Conservation (phyloP, 2,888 invertebrate species). For the Diabrotica balteata region DNA sequence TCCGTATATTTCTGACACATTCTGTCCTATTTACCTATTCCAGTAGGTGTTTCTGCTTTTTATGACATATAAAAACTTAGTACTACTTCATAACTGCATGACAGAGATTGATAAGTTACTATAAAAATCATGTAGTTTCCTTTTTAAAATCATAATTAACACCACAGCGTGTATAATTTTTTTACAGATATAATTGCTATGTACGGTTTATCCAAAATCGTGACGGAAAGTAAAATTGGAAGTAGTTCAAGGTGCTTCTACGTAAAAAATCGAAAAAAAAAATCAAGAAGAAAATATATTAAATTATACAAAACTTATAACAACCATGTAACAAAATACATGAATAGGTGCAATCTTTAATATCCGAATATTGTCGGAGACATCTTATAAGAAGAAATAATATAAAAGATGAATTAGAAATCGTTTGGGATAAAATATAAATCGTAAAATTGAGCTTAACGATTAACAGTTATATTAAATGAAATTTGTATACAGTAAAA, state of each 20-base stretch:
- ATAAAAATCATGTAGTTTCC: constrained; percentile 11
- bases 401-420: too few relatives aligned
- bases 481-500: too few relatives aligned
- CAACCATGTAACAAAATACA: too few relatives aligned
- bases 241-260: constrained; percentile 15
- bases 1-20: not conserved
- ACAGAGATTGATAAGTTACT: constrained; percentile 18
- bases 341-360: too few relatives aligned
- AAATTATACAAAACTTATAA: too few relatives aligned
- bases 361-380: too few relatives aligned
- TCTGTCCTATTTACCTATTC: not conserved
- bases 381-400: too few relatives aligned
- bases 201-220: constrained; percentile 15
- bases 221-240: constrained; percentile 22
- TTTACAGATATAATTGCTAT: constrained; percentile 5
- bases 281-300: too few relatives aligned
- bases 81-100: not conserved
- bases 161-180: constrained; percentile 9
- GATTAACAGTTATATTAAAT: too few relatives aligned
- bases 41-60: not conserved
- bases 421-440: too few relatives aligned
- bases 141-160: constrained; percentile 19
- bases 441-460: too few relatives aligned
- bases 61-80: not conserved
- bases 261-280: not conserved